A percentile compares a stretch with the other conserved stretches of the same genome.
These are phyloP conservation scores for Calliopum simillimum DNA, from an alignment of 2,888 invertebrate species.

Conservation along the genomic window DNA sequence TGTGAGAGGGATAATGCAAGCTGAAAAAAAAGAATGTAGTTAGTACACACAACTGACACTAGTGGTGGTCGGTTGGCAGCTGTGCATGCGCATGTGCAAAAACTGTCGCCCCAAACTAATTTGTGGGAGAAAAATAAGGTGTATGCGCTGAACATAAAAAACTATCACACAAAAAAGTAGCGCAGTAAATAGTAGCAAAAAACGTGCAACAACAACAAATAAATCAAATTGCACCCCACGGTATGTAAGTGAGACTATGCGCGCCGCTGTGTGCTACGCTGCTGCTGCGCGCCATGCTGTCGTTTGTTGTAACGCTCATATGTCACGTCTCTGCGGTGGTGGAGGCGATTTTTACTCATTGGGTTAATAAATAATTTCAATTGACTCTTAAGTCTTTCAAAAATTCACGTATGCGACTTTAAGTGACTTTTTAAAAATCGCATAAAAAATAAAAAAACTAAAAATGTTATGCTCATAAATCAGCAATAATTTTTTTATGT, in stretches of 20 bases:
- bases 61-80: constrained; percentile 13
- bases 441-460: too few species aligned
- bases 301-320: constrained; percentile 9
- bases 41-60: background rate
- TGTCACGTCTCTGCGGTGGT: background rate
- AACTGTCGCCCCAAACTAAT: constrained; percentile 7
- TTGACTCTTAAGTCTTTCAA: too few species aligned
- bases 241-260: constrained; percentile 18
- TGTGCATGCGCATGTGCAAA: constrained; percentile 23
- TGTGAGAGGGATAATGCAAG: background rate
- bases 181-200: background rate
- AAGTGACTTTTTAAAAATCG: too few species aligned
- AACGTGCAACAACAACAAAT: constrained; percentile 11
- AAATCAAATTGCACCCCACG: constrained; percentile 37
- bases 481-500: too few species aligned
- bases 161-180: background rate
- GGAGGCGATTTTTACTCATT: background rate
- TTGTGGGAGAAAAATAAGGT: too few species aligned
- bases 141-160: too few species aligned
- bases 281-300: background rate
- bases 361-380: too few species aligned
- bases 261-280: constrained; percentile 1
- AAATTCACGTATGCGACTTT: too few species aligned
- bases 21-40: background rate
- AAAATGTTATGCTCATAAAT: too few species aligned